phyloP scores from a whole-genome alignment of 2,888 invertebrate species.

The Coleophora deauratella region DNA sequence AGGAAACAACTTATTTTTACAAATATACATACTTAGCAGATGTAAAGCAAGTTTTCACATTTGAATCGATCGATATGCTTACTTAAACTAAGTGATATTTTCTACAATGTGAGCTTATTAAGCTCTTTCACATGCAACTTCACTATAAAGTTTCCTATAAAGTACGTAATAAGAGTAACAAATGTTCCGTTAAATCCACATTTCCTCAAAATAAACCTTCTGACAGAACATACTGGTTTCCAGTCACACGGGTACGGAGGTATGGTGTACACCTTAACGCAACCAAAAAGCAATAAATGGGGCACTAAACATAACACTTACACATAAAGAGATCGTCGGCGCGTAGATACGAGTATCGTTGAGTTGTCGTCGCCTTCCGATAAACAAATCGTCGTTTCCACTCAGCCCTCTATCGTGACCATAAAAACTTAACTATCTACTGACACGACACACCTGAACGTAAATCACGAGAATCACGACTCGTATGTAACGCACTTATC shows the following conservation, averaged over 20 bases:
- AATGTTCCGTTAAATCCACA: too few relatives aligned
- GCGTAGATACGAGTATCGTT: conserved; percentile 49
- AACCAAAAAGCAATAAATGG: conserved; percentile 60
- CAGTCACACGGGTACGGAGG: conserved; percentile 5
- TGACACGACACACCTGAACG: conserved; percentile 63
- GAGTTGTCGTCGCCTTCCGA: conserved; percentile 61
- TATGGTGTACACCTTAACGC: conserved; percentile 29
- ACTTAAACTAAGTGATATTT: too few relatives aligned
- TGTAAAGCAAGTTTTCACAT: too few relatives aligned
- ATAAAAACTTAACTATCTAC: conserved; percentile 69
- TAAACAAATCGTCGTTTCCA: conserved; percentile 63
- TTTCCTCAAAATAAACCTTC: background rate
- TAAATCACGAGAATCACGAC: conserved; percentile 51
- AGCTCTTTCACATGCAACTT: too few relatives aligned
- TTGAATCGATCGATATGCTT: too few relatives aligned
- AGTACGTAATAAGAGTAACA: too few relatives aligned
- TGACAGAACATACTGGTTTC: background rate
- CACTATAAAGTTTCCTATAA: too few relatives aligned
- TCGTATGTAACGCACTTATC: conserved; percentile 47
- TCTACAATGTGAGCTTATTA: too few relatives aligned
- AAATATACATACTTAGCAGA: too few relatives aligned
- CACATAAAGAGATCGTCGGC: conserved; percentile 59
- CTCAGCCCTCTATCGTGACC: conserved; percentile 60
- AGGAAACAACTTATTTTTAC: background rate
- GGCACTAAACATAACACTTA: conserved; percentile 62